Base-by-base conservation (phyloP, 2,797 vertebrate species). In the Silurus aristotelis region DNA sequence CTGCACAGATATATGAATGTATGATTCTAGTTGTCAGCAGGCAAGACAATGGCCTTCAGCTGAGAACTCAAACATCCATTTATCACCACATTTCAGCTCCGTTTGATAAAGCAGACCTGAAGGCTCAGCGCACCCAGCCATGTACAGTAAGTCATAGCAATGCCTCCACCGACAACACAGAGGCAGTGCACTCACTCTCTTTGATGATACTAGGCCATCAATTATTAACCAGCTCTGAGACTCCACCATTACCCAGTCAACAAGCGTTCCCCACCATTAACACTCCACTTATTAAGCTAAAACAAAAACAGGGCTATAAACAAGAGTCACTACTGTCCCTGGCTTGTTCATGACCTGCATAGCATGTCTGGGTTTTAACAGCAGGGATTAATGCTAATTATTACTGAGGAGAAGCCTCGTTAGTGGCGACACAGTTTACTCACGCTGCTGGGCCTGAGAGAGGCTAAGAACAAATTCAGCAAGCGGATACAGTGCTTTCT, bases 321-420 rank as follows among this genome's bases (percentile, higher is more conserved):
- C 84, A 87, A 84, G 90, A 91, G 88, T 88, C 92, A 90, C 91
- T 91, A 83, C 90, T 87, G 87, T 91, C 90, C 91, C 90, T 85
- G 52, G 91, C 93, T 94, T 92, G 93, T 95, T 93, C 92, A 93
- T 94, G 93, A 94, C 93, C 93, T 92, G 90, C 92, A 93, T 93
- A 92, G 89, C 88, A 89, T 67, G 90, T 88, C 82, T 89, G 87
- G 38, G 86, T 89, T 92, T 92, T 94, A 95, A 94, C 92, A 94
- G 91, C 87, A 71, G 87, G 76, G 88, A 88, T 90, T 94, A 91
- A 92, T 92, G 93, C 92, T 94, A 95, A 94, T 95, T 94, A 93
- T 92, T 89, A 86, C 12, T 4, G 31, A 72, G 73, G 72, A 87
- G 66, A 84, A 85, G 81, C 86, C 80, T 82, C 81, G 71, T 88